Evolutionary conservation across 2,888 invertebrate genomes (phyloP).

Genomic region (Dasysyrphus albostriatus): DNA sequence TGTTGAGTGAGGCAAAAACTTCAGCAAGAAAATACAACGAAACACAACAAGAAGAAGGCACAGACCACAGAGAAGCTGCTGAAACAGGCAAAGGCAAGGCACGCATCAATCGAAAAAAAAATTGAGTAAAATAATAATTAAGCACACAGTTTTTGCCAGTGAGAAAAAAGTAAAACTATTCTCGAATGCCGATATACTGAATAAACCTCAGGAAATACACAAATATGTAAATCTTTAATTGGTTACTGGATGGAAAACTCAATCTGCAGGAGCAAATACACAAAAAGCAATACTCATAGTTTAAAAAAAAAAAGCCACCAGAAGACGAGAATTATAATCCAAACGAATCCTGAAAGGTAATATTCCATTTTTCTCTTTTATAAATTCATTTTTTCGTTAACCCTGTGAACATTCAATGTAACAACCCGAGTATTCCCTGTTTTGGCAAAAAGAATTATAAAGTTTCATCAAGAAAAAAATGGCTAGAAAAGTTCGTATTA

Average conservation of each 20-base stretch:
- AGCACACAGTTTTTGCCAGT: conserved; percentile 31
- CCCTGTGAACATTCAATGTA: neutral
- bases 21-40: conserved; percentile 64
- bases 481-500: neutral
- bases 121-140: conserved; percentile 19
- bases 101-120: conserved; percentile 43
- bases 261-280: neutral
- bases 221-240: neutral
- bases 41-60: conserved; percentile 36
- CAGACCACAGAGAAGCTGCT: conserved; percentile 3
- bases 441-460: neutral
- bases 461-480: neutral
- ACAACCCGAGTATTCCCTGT: neutral
- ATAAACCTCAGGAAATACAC: neutral
- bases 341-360: conserved; percentile 18
- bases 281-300: neutral
- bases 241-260: neutral
- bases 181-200: neutral
- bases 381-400: neutral
- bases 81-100: conserved; percentile 40
- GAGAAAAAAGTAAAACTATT: conserved; percentile 34
- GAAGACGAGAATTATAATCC: neutral
- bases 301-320: conserved; percentile 16
- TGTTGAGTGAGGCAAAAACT: conserved; percentile 17
- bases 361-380: conserved; percentile 4